A percentile compares a stretch with the other conserved stretches of the same genome.
phyloP scores from a whole-genome alignment of 2,113 vertebrate species.

The Zosterops japonicus region DNA sequence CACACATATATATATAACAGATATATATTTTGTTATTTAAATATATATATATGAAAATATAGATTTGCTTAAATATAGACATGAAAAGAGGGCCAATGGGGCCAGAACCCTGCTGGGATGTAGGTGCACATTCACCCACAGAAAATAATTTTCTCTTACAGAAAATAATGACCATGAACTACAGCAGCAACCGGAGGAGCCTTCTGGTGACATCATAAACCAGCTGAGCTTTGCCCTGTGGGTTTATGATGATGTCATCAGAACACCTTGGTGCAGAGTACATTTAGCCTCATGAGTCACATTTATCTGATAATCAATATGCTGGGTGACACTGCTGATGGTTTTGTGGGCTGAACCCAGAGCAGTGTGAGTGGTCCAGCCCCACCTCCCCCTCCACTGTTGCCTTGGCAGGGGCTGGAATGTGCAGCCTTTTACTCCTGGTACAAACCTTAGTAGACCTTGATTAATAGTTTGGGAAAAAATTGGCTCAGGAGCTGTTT shows the following conservation, averaged over 20 bases:
- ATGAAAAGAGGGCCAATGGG: not conserved
- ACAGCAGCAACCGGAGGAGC: not conserved
- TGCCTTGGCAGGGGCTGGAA: not conserved
- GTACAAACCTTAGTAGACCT: not conserved
- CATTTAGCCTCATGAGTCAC: not conserved
- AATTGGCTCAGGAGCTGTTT: fast-evolving
- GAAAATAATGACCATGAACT: not conserved
- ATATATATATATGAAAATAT: not conserved
- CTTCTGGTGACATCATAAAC: slow-evolving; percentile 46
- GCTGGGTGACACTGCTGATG: not conserved
- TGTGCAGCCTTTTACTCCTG: fast-evolving
- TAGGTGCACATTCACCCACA: fast-evolving
- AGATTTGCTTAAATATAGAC: not conserved
- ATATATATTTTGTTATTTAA: not conserved
- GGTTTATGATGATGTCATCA: slow-evolving; percentile 57
- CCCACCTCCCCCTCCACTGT: not conserved
- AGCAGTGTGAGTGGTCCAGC: fast-evolving
- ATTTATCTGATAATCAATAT: slow-evolving; percentile 7
- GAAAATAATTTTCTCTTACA: not conserved
- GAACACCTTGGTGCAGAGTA: not conserved
- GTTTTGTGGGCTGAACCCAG: not conserved
- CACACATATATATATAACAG: not conserved
- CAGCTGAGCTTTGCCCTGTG: slow-evolving; percentile 30
- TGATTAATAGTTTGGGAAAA: not conserved
- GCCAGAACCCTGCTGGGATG: fast-evolving